These are phyloP conservation scores for Monochamus saltuarius DNA, from an alignment of 1,140 invertebrate species.

Conservation along the genomic window DNA sequence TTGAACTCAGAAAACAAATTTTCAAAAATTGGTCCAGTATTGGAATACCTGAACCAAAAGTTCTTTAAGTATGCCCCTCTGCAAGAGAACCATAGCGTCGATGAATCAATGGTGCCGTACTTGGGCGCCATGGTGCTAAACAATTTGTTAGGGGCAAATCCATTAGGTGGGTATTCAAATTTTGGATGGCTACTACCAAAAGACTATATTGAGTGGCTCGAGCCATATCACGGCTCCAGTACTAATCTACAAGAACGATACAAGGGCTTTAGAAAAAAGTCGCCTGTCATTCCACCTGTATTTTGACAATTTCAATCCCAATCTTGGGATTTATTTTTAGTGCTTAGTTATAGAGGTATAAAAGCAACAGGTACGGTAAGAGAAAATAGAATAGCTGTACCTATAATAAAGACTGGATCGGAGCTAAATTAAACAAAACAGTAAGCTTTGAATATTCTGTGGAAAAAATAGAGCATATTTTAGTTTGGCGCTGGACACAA, in stretches of 20 bases:
- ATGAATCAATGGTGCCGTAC: conserved; percentile 30
- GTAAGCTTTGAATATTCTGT: conserved; percentile 22
- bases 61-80: conserved; percentile 23
- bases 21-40: conserved; percentile 39
- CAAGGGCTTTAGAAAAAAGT: background rate
- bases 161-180: no score
- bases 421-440: conserved; percentile 20
- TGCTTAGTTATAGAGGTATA: conserved; percentile 22
- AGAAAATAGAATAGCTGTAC: conserved; percentile 24
- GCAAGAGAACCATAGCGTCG: conserved; percentile 42
- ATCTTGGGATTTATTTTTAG: conserved; percentile 10
- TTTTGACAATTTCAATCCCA: conserved; percentile 23
- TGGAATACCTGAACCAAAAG: conserved; percentile 20
- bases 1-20: conserved; percentile 41
- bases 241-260: conserved; percentile 15
- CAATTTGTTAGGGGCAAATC: conserved; percentile 26
- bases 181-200: conserved; percentile 17
- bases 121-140: conserved; percentile 24
- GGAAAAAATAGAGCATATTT: conserved; percentile 12
- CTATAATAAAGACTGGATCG: conserved; percentile 11
- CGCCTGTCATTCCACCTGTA: conserved; percentile 23
- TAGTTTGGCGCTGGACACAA: conserved; percentile 16
- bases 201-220: conserved; percentile 27
- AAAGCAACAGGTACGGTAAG: conserved; percentile 26
- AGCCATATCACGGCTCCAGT: conserved; percentile 24